A percentile compares a stretch with the other conserved stretches of the same genome.
These are phyloP conservation scores for Pardosa pseudoannulata DNA, from an alignment of 2,888 invertebrate species.

Conservation along the genomic window DNA sequence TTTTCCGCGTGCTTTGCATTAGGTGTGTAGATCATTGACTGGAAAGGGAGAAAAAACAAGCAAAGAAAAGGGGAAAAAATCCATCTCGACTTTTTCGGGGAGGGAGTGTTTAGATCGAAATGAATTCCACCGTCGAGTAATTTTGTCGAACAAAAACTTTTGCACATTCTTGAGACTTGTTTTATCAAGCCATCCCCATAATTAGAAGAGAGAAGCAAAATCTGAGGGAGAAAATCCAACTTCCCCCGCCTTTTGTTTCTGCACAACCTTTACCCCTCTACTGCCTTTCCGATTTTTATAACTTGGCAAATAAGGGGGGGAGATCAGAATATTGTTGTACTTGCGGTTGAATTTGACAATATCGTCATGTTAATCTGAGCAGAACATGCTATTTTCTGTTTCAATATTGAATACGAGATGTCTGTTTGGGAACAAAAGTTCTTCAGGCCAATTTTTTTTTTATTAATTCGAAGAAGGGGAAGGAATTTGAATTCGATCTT, in stretches of 20 bases:
- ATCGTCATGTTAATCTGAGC: not conserved
- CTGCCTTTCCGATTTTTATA: not conserved
- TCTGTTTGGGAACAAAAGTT: too few species aligned
- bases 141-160: constrained; percentile 15
- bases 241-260: too few species aligned
- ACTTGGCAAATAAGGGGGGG: not conserved
- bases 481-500: too few species aligned
- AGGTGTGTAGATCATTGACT: constrained; percentile 52
- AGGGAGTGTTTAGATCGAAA: not conserved
- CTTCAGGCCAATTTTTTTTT: too few species aligned
- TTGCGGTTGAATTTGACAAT: not conserved
- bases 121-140: not conserved
- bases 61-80: not conserved
- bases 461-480: too few species aligned
- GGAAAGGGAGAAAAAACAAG: constrained; percentile 15
- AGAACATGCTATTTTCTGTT: not conserved
- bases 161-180: not conserved
- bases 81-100: not conserved
- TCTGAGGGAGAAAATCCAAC: too few species aligned
- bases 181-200: not conserved
- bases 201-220: not conserved
- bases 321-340: not conserved
- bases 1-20: constrained; percentile 57
- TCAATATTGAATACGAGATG: not conserved
- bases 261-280: too few species aligned